Base-by-base conservation (phyloP, 1,140 invertebrate species). In the Nasonia vitripennis region DNA sequence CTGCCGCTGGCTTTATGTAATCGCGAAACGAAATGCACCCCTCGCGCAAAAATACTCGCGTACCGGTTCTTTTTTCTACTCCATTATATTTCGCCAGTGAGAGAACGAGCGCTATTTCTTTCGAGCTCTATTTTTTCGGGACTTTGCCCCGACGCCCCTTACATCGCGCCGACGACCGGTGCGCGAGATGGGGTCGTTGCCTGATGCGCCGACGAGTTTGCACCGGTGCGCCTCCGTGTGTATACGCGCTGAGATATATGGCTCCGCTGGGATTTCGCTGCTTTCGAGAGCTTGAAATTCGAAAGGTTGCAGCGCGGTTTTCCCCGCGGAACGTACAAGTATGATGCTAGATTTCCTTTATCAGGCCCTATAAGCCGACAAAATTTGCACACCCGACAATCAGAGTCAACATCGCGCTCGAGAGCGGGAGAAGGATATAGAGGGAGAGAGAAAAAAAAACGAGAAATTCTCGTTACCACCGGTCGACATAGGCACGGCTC, bases 21-120 rank as follows among this genome's bases (percentile, higher is more conserved):
- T 89, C 87, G 86, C 89, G 17, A 83, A 89, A 88, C 88, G 86
- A 89, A 89, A 89, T 89, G 89, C 89, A 89, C 89, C 88, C 89
- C 86, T 88, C 87, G 83, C 82, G 87, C 84, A 87, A 88, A 89
- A 87, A 88, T 89, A 48, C 41, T 37, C 71, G 34, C 37, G 37
- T 82, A 89, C 89, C 87, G 88, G 88, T 87, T 87, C 80, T 55
- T 87, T 88, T 87, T 87, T 85, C 71, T 83, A 68, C 81, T 70
- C 70, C 34, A 37, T 55, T 84, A 62, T 62, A 20, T 62, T 62
- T 62, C 55, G 20, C 55, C 55, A 10, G 34, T 37, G 34, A 37
- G 51, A 55, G 12, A 51, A 4, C 48, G 55, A 3, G 55, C 55
- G 55, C 67, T 34, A 51, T 45, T 34, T 55, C 68, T 82, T 83